Evolutionary conservation across 2,797 vertebrate species (phyloP).

Genomic region (Parotocinclus haroldoi): DNA sequence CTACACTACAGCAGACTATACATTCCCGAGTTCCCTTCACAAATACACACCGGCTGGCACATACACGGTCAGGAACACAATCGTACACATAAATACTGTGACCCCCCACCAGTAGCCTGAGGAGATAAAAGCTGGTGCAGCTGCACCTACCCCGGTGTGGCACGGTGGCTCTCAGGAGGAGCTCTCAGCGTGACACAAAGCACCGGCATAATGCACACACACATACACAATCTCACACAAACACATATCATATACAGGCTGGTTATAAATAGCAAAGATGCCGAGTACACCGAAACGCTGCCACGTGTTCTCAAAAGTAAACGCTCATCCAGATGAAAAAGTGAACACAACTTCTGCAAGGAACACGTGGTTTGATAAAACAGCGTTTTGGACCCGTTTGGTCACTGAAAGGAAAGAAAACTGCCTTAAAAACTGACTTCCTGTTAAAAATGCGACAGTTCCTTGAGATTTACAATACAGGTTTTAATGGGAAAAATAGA

Average conservation of each 20-base stretch:
- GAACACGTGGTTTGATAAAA: too few relatives aligned
- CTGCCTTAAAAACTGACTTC: too few relatives aligned
- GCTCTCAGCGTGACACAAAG: constrained; percentile 52
- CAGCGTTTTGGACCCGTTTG: too few relatives aligned
- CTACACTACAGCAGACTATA: constrained; percentile 25
- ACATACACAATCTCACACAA: constrained; percentile 26
- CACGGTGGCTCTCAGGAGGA: constrained; percentile 58
- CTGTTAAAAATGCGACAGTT: too few relatives aligned
- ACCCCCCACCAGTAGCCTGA: constrained; percentile 42
- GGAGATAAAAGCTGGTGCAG: constrained; percentile 60
- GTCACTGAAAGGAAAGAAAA: too few relatives aligned
- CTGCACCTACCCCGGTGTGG: constrained; percentile 60
- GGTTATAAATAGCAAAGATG: constrained; percentile 7
- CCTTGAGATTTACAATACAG: too few relatives aligned
- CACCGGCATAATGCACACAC: constrained; percentile 32
- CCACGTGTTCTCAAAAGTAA: too few relatives aligned
- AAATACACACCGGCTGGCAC: constrained; percentile 18
- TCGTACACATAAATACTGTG: constrained; percentile 43
- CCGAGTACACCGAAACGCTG: too few relatives aligned
- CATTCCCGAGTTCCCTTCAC: constrained; percentile 25
- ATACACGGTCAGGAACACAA: constrained; percentile 41
- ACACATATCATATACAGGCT: constrained; percentile 18
- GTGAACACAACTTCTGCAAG: too few relatives aligned
- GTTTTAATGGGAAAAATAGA: too few relatives aligned
- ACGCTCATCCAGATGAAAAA: too few relatives aligned